Base-by-base conservation (phyloP, 2,113 vertebrate species). In the Charina bottae region DNA sequence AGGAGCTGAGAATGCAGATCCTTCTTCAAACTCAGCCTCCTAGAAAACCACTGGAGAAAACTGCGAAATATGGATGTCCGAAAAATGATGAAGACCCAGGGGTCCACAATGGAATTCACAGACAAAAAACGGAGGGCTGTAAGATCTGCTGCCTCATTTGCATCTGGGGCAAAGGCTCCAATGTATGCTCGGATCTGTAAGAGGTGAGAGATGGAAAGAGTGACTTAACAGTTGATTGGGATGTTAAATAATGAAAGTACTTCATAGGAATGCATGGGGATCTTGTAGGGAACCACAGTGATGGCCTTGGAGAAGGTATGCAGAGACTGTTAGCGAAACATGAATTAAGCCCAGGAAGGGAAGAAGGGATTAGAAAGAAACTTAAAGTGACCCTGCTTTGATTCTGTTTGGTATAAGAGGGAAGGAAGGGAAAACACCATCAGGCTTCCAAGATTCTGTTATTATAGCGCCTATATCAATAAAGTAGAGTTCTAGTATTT, bases 21-120 rank as follows among this genome's bases (percentile, higher is more conserved):
- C 13, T 11, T 90, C 0, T 93, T 84, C 42, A 92, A 94, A 0
- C 68, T 0, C 0, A 97, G 95, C 15, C 94, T 60, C 4, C 95
- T 91, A 93, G 97, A 97, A 5, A 98, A 23, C 53, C 95, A 94
- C 49, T 94, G 97, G 42, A 97, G 4, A 87, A 97, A 96, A 13
- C 37, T 26, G 86, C 98, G 97, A 95, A 98, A 98, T 12, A 96
- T 60, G 0, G 98, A 97, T 64, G 98, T 98, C 94, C 98, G 97
- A 94, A 98, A 98, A 94, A 98, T 98, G 96, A 98, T 98, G 96
- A 98, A 98, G 84, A 98, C 96, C 98, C 98, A 98, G 1, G 98
- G 98, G 85, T 98, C 97, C 89, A 97, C 94, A 1, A 98, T 98
- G 37, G 98, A 98, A 91, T 98, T 98, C 17, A 98, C 97, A 0